Conservation (phyloP, 2,113 vertebrate species). For the Oreochromis aureus region DNA sequence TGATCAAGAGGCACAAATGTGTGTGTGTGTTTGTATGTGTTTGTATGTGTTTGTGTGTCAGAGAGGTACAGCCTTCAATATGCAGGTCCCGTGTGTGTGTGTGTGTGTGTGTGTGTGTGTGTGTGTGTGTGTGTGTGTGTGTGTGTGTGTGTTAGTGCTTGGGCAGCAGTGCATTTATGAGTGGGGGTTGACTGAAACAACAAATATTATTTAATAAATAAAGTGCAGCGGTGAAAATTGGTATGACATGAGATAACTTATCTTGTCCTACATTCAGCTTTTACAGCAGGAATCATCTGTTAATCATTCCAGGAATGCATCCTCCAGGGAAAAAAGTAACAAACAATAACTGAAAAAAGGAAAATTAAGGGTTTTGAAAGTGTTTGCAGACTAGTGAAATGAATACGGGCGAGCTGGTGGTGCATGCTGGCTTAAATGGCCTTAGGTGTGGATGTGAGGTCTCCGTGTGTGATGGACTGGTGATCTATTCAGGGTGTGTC, state of each 20-base stretch:
- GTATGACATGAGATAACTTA: neutral
- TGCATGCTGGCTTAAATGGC: rapidly evolving
- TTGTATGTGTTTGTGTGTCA: neutral
- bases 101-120: neutral
- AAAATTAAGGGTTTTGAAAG: neutral
- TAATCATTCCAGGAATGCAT: neutral
- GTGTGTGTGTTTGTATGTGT: neutral
- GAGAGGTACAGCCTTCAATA: neutral
- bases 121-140: neutral
- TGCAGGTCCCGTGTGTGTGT: neutral
- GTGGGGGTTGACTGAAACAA: neutral
- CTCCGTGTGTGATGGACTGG: neutral
- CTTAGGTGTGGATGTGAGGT: neutral
- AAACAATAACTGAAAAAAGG: rapidly evolving
- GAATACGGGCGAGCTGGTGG: neutral
- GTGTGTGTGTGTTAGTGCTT: neutral
- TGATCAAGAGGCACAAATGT: neutral
- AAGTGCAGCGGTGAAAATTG: neutral
- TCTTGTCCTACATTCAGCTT: neutral
- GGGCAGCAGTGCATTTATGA: neutral
- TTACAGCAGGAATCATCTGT: neutral
- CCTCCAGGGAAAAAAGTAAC: neutral
- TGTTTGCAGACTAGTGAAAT: rapidly evolving
- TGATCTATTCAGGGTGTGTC: neutral
- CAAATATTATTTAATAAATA: neutral